Evolutionary conservation across 2,797 vertebrate species (phyloP).

Genomic region (Catharus ustulatus): DNA sequence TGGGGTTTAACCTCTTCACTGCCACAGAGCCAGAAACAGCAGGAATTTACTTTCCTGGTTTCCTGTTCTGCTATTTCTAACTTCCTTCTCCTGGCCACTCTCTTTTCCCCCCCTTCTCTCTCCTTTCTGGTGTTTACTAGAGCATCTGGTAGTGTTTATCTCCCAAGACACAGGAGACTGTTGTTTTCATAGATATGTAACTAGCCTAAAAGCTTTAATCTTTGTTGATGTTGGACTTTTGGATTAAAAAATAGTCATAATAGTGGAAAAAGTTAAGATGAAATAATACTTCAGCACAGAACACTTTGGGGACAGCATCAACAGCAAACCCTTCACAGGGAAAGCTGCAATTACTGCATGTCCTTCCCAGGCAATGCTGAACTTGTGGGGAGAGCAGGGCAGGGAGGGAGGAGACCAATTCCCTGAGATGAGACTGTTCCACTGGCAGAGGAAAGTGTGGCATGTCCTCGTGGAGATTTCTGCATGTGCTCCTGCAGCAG

Average conservation of each 20-base stretch:
- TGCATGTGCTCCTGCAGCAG: not conserved
- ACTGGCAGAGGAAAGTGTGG: not conserved
- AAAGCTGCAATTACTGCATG: not conserved
- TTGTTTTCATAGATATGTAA: slow-evolving; percentile 60
- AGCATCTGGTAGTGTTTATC: slow-evolving; percentile 64
- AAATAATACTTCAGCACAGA: slow-evolving; percentile 21
- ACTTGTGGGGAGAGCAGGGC: not conserved
- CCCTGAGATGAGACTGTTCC: not conserved
- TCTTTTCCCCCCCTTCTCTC: not conserved
- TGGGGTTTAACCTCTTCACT: slow-evolving; percentile 61
- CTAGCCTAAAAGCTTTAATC: slow-evolving; percentile 47
- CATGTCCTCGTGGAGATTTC: not conserved
- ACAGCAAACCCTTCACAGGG: not conserved
- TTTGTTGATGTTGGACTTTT: slow-evolving; percentile 48
- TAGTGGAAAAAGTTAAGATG: slow-evolving; percentile 39
- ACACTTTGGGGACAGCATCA: not conserved
- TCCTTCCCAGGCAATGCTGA: not conserved
- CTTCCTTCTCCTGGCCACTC: not conserved
- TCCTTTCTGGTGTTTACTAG: slow-evolving; percentile 30
- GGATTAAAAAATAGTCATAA: slow-evolving; percentile 40
- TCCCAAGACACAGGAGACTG: slow-evolving; percentile 37
- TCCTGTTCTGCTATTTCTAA: not conserved
- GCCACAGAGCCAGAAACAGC: not conserved
- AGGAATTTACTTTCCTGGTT: not conserved
- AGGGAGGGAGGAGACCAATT: not conserved